These are phyloP conservation scores for human (Homo sapiens) DNA, from an alignment of 2,113 vertebrate species.

Conservation along the genomic window DNA sequence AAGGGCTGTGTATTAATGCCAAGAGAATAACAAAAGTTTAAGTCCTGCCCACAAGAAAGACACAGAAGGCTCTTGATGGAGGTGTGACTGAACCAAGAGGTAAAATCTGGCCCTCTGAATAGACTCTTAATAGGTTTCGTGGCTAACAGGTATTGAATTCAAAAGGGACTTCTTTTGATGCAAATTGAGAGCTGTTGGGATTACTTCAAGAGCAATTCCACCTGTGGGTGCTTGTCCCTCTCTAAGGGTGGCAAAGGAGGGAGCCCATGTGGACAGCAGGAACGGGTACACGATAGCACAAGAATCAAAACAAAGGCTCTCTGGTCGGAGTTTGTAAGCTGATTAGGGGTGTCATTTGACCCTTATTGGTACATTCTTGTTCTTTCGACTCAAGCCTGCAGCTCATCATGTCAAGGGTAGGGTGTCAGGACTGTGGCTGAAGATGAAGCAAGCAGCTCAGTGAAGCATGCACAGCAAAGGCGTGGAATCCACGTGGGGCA, in stretches of 20 bases:
- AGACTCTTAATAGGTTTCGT: constrained; percentile 29
- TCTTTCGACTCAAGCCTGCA: not conserved
- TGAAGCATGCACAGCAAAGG: not conserved
- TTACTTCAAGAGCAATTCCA: not conserved
- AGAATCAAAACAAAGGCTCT: not conserved
- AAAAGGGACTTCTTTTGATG: not conserved
- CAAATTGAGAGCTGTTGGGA: constrained; percentile 3
- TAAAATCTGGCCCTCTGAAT: not conserved
- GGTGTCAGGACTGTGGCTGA: rapidly evolving
- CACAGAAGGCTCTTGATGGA: not conserved
- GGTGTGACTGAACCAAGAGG: not conserved
- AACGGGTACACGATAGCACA: not conserved
- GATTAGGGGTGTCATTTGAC: not conserved
- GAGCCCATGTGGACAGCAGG: not conserved
- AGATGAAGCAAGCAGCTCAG: rapidly evolving
- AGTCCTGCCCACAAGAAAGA: not conserved
- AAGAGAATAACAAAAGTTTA: not conserved
- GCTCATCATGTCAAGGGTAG: not conserved
- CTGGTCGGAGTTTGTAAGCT: not conserved
- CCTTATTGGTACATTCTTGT: not conserved
- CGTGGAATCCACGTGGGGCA: not conserved
- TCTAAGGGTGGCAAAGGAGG: not conserved
- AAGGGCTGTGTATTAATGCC: not conserved
- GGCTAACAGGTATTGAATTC: constrained; percentile 27
- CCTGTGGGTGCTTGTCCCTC: not conserved